phyloP scores from a whole-genome alignment of 2,888 invertebrate species.

The Oxyscelio sp. region DNA sequence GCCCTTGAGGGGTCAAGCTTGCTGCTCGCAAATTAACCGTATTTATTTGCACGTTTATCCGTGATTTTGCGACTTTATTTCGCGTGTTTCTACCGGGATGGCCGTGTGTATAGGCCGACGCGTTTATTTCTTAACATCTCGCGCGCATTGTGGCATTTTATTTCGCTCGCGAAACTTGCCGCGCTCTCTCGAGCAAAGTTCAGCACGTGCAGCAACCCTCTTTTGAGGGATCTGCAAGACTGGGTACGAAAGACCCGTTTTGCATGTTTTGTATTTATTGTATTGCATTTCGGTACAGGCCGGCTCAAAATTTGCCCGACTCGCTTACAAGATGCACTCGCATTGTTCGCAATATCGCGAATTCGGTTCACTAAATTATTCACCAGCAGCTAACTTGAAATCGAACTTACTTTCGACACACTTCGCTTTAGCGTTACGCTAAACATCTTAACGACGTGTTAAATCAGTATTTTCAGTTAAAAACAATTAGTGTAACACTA shows the following conservation, averaged over 20 bases:
- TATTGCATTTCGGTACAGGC: constrained; percentile 75
- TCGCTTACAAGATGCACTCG: constrained; percentile 36
- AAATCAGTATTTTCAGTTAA: too few relatives aligned
- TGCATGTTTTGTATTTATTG: constrained; percentile 76
- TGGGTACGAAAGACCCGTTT: constrained; percentile 75
- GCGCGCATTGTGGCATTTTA: constrained; percentile 57
- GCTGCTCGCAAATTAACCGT: background rate
- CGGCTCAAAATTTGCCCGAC: constrained; percentile 54
- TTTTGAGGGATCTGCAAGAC: constrained; percentile 73
- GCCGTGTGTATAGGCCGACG: constrained; percentile 24
- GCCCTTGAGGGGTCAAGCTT: background rate
- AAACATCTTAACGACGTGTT: too few relatives aligned
- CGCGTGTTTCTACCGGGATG: constrained; percentile 27
- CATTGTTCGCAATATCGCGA: constrained; percentile 43
- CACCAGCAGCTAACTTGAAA: too few relatives aligned
- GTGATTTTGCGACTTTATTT: too few relatives aligned
- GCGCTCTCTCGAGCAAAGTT: constrained; percentile 64
- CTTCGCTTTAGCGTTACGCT: too few relatives aligned
- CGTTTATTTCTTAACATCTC: constrained; percentile 39
- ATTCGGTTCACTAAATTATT: background rate
- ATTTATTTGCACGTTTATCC: constrained; percentile 7
- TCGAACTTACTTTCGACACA: too few relatives aligned
- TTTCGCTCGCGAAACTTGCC: constrained; percentile 64
- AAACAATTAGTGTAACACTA: too few relatives aligned
- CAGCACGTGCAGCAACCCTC: constrained; percentile 74